Base-by-base conservation (phyloP, 1,140 invertebrate genomes). In the Chlorops oryzae region DNA sequence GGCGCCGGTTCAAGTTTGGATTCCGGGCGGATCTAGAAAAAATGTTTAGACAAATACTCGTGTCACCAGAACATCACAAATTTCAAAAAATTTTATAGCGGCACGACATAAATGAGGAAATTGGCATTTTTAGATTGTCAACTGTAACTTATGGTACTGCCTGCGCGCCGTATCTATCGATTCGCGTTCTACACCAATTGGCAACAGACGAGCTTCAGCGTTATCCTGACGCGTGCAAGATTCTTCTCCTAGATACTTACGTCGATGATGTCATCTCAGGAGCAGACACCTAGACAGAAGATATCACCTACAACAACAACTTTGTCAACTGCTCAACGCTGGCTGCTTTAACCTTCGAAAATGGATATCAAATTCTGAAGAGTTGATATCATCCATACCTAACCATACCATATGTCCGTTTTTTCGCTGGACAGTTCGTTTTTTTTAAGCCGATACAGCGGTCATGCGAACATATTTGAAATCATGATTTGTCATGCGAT, bases 241-340 rank as follows among this genome's bases (percentile, higher is more conserved):
- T 54, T 12, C 18, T 62, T 21, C 25, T 58, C 17, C 35, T 51
- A 21, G 55, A 59, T 10, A 63, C 63, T 45, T 72, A 71, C 47
- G 68, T 75, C 15, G 72, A 76, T 57, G 73, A 75, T 54, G 22
- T 70, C 5, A 13, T 72, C 1, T 47, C 59, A 46, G 70, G 73
- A 24, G 44, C 44, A 22, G 38, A 66, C 23, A 51, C 53, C 3
- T 10, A 68, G 28, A 32, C 60, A 51, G 51, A 55, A 52, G 66
- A n/a, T n/a, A n/a, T n/a, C n/a, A n/a, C n/a, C n/a, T n/a, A n/a
- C n/a, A n/a, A n/a, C n/a, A n/a, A n/a, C n/a, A n/a, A n/a, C n/a
- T n/a, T n/a, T n/a, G n/a, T n/a, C n/a, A n/a, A n/a, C n/a, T n/a
- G n/a, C n/a, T n/a, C n/a, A n/a, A n/a, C n/a, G n/a, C n/a, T n/a